phyloP scores from a whole-genome alignment of 1,140 invertebrate genomes.

The Conopomorpha cramerella region DNA sequence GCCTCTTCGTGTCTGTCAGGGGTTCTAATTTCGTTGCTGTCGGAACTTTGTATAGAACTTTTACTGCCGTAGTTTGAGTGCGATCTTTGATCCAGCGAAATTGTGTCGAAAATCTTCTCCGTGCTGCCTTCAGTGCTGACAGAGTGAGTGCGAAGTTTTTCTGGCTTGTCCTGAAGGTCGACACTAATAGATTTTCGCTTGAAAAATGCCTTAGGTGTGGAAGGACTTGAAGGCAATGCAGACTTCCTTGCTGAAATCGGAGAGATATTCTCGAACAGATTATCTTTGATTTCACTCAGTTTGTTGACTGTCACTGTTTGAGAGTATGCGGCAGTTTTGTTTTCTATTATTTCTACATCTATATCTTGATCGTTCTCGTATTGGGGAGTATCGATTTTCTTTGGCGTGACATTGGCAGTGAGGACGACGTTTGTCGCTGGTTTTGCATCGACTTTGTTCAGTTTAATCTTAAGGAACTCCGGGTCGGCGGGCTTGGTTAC shows the following conservation, averaged over 20 bases:
- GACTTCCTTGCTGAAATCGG: slow-evolving; percentile 15
- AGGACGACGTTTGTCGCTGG: slow-evolving; percentile 64
- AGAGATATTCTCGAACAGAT: slow-evolving; percentile 16
- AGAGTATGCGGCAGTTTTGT: slow-evolving; percentile 11
- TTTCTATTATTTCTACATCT: slow-evolving; percentile 29
- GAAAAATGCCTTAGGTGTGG: slow-evolving; percentile 39
- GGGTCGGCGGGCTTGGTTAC: slow-evolving; percentile 52
- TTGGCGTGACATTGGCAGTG: slow-evolving; percentile 58
- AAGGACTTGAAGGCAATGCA: slow-evolving; percentile 18
- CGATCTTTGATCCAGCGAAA: slow-evolving; percentile 50
- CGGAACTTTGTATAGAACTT: slow-evolving; percentile 60
- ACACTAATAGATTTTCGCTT: slow-evolving; percentile 41
- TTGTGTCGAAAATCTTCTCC: slow-evolving; percentile 47
- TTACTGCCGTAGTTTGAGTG: slow-evolving; percentile 54
- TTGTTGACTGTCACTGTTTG: slow-evolving; percentile 15
- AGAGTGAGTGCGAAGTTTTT: slow-evolving; percentile 41
- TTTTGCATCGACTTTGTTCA: slow-evolving; percentile 70
- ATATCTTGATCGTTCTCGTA: slow-evolving; percentile 30
- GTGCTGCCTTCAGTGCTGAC: slow-evolving; percentile 43
- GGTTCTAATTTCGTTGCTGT: slow-evolving; percentile 39
- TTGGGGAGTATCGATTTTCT: slow-evolving; percentile 40
- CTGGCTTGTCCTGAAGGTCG: slow-evolving; percentile 30
- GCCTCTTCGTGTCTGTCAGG: slow-evolving; percentile 40
- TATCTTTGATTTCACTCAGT: slow-evolving; percentile 20
- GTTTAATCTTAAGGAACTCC: slow-evolving; percentile 72